phyloP scores from a whole-genome alignment of 2,888 invertebrate species.

The Luperina nickerlii region DNA sequence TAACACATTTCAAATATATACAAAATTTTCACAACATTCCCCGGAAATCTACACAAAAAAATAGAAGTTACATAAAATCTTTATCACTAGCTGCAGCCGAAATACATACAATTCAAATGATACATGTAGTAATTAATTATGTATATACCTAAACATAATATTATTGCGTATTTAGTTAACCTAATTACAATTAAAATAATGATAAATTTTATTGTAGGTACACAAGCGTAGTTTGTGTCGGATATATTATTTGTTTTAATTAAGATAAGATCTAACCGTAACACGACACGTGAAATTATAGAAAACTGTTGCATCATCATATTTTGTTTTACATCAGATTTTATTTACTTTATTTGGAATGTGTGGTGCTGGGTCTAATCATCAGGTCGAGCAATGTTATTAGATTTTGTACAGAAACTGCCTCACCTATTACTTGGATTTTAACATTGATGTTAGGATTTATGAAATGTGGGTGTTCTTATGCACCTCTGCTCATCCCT shows the following conservation, averaged over 20 bases:
- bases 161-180: constrained; percentile 42
- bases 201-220: constrained; percentile 35
- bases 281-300: constrained; percentile 21
- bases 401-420: neutral
- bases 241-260: neutral
- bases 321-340: neutral
- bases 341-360: neutral
- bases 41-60: neutral
- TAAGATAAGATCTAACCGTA: constrained; percentile 30
- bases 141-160: constrained; percentile 3
- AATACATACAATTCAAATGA: neutral
- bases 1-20: neutral
- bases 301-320: constrained; percentile 34
- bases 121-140: constrained; percentile 12
- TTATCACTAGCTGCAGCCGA: neutral
- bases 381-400: neutral
- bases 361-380: neutral
- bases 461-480: neutral
- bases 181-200: constrained; percentile 35
- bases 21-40: neutral
- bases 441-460: neutral
- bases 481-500: neutral
- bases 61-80: neutral
- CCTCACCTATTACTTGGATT: neutral
- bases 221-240: neutral